Base-by-base conservation (phyloP, 1,140 invertebrate genomes). In the Theocolax elegans region DNA sequence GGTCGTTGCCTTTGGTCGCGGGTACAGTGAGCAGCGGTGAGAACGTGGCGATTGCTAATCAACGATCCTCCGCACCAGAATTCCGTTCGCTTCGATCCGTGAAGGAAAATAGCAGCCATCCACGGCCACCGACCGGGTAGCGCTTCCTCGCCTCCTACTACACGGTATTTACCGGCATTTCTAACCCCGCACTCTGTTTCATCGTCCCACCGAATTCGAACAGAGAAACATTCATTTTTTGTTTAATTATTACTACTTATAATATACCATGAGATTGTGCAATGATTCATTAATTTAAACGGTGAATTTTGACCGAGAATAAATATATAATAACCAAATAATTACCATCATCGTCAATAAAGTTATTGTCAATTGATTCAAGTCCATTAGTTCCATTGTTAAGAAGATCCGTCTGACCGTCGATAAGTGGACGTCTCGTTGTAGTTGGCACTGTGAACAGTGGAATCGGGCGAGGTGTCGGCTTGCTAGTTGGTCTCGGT, bases 1-100 rank as follows among this genome's bases (percentile, higher is more conserved):
- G 93, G 93, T 83, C 92, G 91, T 79, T 96, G 94, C 70, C 92
- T 89, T 1, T 92, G 91, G 81, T 96, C 94, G 74, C 92, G 89
- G 1, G 93, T 97, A 79, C 95, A 97, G 89, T 98, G 96, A 15
- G 95, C 95, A 1, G 95, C 95, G 0, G 96, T 97, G 0, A 97
- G 87, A 27, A 97, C 90, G 77, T 96, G 92, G 65, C 89, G 88
- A 13, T 89, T 84, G 10, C 91, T 92, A 35, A 98, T 93, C 8
- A 98, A 85, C 0, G 95, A 94, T 2, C 95, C 96, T 0, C 95
- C 96, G 77, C 96, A 97, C 93, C 95, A 97, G 85, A 97, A 97
- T 85, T 97, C 95, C 0, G 92, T 93, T 17, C 94, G 88, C 72
- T 92, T 89, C 29, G 92, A 91, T 9, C 94, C 94, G 77, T 95